A percentile compares a stretch with the other conserved stretches of the same genome.
Conservation (phyloP, 2,113 vertebrate species). For the Chaetops frenatus region DNA sequence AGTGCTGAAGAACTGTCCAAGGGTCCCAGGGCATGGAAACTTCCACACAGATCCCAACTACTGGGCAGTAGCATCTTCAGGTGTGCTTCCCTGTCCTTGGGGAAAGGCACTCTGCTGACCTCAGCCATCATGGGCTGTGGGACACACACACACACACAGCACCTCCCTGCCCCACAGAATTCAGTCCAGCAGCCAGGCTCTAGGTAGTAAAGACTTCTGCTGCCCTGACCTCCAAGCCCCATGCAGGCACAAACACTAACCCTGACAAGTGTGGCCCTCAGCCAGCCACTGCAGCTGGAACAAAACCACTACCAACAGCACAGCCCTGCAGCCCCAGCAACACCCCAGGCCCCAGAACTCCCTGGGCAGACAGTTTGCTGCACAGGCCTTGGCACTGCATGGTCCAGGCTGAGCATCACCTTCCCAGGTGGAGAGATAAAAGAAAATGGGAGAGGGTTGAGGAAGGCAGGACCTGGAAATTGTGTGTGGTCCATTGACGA, state of each 20-base stretch:
- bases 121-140: background rate
- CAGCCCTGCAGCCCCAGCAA: background rate
- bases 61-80: background rate
- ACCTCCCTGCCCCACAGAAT: too few species aligned
- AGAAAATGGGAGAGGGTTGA: background rate
- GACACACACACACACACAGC: rapidly evolving
- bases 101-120: background rate
- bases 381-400: background rate
- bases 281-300: background rate
- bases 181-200: background rate
- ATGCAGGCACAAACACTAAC: rapidly evolving
- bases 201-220: too few species aligned
- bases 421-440: background rate
- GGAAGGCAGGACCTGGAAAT: background rate
- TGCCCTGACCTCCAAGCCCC: background rate
- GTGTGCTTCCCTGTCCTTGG: background rate
- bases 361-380: background rate
- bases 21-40: background rate
- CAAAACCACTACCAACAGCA: background rate
- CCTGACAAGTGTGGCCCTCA: background rate
- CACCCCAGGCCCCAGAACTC: background rate
- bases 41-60: rapidly evolving
- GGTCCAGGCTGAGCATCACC: background rate
- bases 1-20: background rate
- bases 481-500: rapidly evolving